Evolutionary conservation across 23 tunicate genomes (phyloP).

Genomic region (Styela plicata): DNA sequence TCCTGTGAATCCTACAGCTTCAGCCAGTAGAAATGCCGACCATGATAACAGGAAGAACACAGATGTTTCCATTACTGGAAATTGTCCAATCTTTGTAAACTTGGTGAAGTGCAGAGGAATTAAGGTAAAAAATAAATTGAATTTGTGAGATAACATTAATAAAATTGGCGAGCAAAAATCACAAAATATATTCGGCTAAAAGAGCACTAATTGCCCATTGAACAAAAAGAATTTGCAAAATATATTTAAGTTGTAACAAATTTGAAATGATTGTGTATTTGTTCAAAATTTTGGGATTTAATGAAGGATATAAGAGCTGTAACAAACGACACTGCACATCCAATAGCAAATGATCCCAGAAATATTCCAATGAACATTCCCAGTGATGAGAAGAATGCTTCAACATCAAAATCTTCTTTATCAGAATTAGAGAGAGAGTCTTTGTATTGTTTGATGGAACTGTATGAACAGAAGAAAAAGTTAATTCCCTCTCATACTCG

Average conservation of each 20-base stretch:
- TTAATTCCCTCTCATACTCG: too few species aligned
- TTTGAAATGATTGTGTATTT: too few species aligned
- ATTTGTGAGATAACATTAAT: too few species aligned
- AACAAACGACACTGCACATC: constrained; percentile 21
- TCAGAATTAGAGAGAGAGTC: background rate
- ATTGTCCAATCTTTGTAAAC: constrained; percentile 84
- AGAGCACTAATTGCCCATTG: too few species aligned
- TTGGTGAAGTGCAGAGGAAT: constrained; percentile 40
- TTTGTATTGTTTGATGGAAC: constrained; percentile 63
- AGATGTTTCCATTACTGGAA: constrained; percentile 84
- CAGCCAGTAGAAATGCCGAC: constrained; percentile 89
- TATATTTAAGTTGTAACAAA: too few species aligned
- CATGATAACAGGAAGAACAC: constrained; percentile 93
- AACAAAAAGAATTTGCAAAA: too few species aligned
- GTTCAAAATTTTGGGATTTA: too few species aligned
- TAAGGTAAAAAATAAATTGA: too few species aligned
- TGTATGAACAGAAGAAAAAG: too few species aligned
- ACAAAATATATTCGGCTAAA: too few species aligned
- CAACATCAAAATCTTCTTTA: constrained; percentile 43
- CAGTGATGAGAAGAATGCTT: constrained; percentile 69
- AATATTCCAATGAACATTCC: constrained; percentile 75
- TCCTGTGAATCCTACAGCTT: constrained; percentile 93
- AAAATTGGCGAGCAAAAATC: too few species aligned
- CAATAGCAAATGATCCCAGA: constrained; percentile 92
- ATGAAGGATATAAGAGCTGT: constrained; percentile 19